Base-by-base conservation (phyloP, 2,797 vertebrate genomes). In the Aeoliscus strigatus region DNA sequence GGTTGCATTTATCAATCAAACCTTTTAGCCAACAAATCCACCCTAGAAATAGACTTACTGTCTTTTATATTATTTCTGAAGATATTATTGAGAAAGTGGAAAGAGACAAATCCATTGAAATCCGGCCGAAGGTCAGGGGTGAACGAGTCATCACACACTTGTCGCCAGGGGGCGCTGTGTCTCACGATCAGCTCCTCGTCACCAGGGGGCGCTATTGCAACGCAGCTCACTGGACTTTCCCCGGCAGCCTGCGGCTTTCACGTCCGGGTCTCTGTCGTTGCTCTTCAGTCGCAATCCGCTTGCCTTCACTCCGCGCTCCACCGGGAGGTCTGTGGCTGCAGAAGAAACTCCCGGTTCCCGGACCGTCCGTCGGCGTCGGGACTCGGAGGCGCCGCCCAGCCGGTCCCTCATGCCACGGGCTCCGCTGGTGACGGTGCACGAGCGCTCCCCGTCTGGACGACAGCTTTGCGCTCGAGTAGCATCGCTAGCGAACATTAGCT, bases 251-350 rank as follows among this genome's bases (percentile, higher is more conserved):
- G 59, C 62, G 14, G 39, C 55, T 63, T 84, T 70, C 43, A 66
- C 80, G 81, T 89, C 88, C 88, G 86, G 87, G 82, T 76, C 56
- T 37, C 56, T 42, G 43, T 38, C 43, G 59, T 74, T 62, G 48
- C 64, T 52, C 69, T 63, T 69, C 48, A 73, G 42, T 70, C 68
- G 69, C 81, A 51, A 55, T 70, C 75, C 51, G 70, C 72, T 43
- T 75, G 72, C 63, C 55, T 63, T 46, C 59, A 63, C 71, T 78
- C 70, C 59, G 57, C 68, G 71, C 39, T 69, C 51, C 39, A 73
- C 66, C 73, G 79, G 79, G 80, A 80, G 79, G 66, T 77, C 75
- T 54, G 65, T 37, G 54, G 70, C 72, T 48, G 61, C 66, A 49
- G 54, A 71, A 70, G 50, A 70, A 73, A 50, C 48, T 48, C 60